Conservation (phyloP, 2,888 invertebrate genomes). For the Agapetus fuscipes region DNA sequence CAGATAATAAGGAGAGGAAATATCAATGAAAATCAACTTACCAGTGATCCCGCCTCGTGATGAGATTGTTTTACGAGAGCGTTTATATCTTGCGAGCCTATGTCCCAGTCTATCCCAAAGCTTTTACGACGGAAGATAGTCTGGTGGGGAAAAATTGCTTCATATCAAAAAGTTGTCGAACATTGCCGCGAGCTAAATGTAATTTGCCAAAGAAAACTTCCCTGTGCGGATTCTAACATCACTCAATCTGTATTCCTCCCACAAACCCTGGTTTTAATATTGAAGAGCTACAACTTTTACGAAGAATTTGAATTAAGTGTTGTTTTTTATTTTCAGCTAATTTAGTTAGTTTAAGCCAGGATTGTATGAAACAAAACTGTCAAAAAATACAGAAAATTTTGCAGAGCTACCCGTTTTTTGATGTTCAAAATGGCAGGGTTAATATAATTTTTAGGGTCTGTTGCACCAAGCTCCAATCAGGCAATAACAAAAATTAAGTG, state of each 20-base stretch:
- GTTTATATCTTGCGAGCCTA: not conserved
- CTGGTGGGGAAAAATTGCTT: slow-evolving; percentile 4
- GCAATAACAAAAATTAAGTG: no score
- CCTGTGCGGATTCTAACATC: not conserved
- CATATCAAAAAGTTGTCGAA: slow-evolving; percentile 12
- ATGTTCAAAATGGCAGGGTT: no score
- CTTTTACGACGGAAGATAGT: not conserved
- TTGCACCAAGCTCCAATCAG: no score
- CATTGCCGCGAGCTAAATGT: slow-evolving; percentile 8
- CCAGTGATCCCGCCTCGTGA: not conserved
- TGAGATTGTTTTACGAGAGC: not conserved
- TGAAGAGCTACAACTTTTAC: no score
- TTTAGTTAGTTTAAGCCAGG: no score
- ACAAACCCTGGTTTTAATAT: no score
- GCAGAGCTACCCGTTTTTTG: no score
- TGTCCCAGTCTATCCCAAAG: not conserved
- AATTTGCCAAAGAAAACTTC: slow-evolving; percentile 13
- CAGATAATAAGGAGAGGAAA: not conserved
- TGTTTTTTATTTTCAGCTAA: no score
- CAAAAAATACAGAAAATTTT: no score
- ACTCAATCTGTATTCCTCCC: not conserved
- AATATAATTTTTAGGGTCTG: no score
- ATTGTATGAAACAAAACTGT: no score
- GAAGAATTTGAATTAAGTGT: no score
- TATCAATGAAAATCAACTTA: not conserved